These are phyloP conservation scores for Agrypnus murinus DNA, from an alignment of 2,888 invertebrate genomes.

Conservation along the genomic window DNA sequence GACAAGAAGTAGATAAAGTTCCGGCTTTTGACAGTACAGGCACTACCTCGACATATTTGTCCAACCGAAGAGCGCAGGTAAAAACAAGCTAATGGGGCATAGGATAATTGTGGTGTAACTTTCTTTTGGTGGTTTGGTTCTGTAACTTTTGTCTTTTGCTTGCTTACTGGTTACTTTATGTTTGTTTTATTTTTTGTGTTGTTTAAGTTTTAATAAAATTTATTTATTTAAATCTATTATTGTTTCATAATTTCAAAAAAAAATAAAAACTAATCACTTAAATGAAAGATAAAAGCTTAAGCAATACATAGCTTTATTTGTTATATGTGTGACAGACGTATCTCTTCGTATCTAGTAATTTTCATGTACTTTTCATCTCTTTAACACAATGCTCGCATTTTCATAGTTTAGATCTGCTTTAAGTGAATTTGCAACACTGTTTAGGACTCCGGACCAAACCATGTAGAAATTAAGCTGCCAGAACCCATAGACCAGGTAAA, in stretches of 20 bases:
- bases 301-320: constrained; percentile 26
- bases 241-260: no score
- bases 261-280: no score
- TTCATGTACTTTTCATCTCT: constrained; percentile 21
- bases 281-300: constrained; percentile 1
- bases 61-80: constrained; percentile 34
- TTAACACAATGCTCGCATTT: constrained; percentile 42
- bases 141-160: constrained; percentile 30
- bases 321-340: constrained; percentile 29
- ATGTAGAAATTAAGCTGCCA: constrained; percentile 63
- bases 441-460: constrained; percentile 65
- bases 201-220: constrained; percentile 20
- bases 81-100: constrained; percentile 2
- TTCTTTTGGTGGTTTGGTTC: constrained; percentile 49
- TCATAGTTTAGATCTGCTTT: constrained; percentile 49
- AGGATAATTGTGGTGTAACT: not conserved
- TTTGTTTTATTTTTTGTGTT: constrained; percentile 9
- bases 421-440: constrained; percentile 57
- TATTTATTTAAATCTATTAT: no score
- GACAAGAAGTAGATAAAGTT: constrained; percentile 62
- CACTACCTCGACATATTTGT: constrained; percentile 40
- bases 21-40: constrained; percentile 46
- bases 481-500: constrained; percentile 58
- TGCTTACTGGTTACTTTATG: constrained; percentile 21
- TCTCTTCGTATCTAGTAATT: constrained; percentile 15